A percentile compares a stretch with the other conserved stretches of the same genome.
Conservation (phyloP, 2,888 invertebrate species). For the Gerris lacustris region DNA sequence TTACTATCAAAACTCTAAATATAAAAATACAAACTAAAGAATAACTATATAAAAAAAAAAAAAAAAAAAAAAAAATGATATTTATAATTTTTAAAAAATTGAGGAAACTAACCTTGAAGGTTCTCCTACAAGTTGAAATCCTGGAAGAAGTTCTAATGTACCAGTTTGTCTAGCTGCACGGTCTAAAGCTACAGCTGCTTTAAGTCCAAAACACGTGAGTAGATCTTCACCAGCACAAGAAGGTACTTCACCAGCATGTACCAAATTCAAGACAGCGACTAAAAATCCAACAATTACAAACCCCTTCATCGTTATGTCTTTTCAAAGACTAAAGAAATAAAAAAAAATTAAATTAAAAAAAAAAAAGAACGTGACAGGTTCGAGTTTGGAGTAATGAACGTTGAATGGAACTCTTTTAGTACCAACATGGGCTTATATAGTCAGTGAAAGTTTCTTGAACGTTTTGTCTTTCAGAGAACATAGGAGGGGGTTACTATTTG, state of each 20-base stretch:
- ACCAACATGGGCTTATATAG: too few species aligned
- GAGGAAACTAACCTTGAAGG: not conserved
- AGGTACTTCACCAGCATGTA: not conserved
- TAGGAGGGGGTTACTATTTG: too few species aligned
- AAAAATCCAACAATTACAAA: too few species aligned
- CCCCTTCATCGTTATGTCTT: too few species aligned
- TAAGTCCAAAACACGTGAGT: conserved; percentile 43
- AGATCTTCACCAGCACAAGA: conserved; percentile 18
- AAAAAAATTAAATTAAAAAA: too few species aligned
- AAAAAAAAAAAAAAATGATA: not conserved
- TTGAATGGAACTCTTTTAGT: too few species aligned
- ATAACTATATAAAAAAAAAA: not conserved
- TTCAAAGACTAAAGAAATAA: too few species aligned
- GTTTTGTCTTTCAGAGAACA: too few species aligned
- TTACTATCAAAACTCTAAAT: not conserved
- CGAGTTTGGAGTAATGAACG: too few species aligned
- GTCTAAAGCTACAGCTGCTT: conserved; percentile 44
- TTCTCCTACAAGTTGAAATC: conserved; percentile 35
- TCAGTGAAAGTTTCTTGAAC: too few species aligned
- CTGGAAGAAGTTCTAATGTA: conserved; percentile 46
- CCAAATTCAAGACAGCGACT: too few species aligned
- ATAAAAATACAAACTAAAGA: not conserved
- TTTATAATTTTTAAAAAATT: not conserved
- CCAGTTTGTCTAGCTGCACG: conserved; percentile 43
- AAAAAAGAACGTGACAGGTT: too few species aligned